These are phyloP conservation scores for Theretra japonica DNA, from an alignment of 2,888 invertebrate genomes.

Conservation along the genomic window DNA sequence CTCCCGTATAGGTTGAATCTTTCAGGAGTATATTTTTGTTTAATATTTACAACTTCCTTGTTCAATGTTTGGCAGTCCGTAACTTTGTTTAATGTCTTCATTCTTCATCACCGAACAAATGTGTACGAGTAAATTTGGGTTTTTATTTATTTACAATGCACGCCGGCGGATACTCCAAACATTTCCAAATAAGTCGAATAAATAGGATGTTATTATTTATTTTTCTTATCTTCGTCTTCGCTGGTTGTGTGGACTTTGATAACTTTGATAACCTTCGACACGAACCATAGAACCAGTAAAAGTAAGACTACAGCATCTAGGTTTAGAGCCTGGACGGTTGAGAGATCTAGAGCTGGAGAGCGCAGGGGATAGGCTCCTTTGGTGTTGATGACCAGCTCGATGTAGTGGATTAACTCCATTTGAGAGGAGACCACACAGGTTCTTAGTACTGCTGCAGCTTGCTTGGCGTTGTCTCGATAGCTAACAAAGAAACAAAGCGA, in stretches of 20 bases:
- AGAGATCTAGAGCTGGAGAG: conserved; percentile 52
- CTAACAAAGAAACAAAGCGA: conserved; percentile 41
- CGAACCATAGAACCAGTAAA: conserved; percentile 57
- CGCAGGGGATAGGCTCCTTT: conserved; percentile 54
- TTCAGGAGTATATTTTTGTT: neutral
- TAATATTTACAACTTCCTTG: conserved; percentile 15
- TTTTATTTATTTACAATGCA: conserved; percentile 26
- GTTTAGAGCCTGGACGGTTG: conserved; percentile 49
- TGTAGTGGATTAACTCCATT: conserved; percentile 56
- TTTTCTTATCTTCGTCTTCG: conserved; percentile 45
- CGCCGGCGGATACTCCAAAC: neutral
- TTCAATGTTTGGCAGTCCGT: neutral
- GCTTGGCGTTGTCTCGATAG: conserved; percentile 49
- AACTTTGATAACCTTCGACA: conserved; percentile 57
- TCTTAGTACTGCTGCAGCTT: conserved; percentile 50
- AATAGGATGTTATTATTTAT: conserved; percentile 37
- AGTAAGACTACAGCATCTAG: conserved; percentile 51
- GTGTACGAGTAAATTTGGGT: conserved; percentile 11
- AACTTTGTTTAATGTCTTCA: conserved; percentile 10
- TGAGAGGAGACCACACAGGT: conserved; percentile 44
- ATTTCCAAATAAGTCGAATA: neutral
- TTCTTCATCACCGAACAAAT: conserved; percentile 9
- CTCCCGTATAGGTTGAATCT: neutral
- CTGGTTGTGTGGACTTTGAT: conserved; percentile 52
- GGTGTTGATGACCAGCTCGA: conserved; percentile 50